Base-by-base conservation (phyloP, 2,797 vertebrate species). In the Triplophysa yarkandensis region DNA sequence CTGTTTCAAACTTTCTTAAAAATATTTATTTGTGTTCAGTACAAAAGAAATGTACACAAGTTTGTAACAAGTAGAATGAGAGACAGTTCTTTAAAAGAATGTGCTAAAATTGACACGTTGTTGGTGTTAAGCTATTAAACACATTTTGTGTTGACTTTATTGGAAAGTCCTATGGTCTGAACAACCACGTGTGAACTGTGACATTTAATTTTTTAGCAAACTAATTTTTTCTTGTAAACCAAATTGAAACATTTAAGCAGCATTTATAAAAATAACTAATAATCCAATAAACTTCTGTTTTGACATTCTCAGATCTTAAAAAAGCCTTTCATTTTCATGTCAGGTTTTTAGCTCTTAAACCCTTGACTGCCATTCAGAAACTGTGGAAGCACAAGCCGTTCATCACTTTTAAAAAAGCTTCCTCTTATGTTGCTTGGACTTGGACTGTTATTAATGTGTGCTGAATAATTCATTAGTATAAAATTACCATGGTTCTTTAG, bases 401-500 rank as follows among this genome's bases (percentile, higher is more conserved):
- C 89, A 89, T 91, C 90, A 88, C 85, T 91, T 88, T 87, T 89
- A 85, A 88, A 92, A 90, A 89, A 90, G 88, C 86, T 79, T 79
- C 80, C 78, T 74, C 86, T 86, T 83, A 85, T 86, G 87, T 86
- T 85, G 86, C 81, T 79, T 80, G 79, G 58, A 86, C 89, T 87
- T 85, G 84, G 83, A 87, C 87, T 82, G 88, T 92, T 93, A 93
- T 92, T 92, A 93, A 93, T 93, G 91, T 92, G 88, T 60, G 17
- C 85, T 93, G 91, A 93, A 93, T 93, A 87, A 93, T 93, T 93
- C 83, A 93, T 87, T 86, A 87, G 89, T 87, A 88, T 91, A 92
- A 93, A 92, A 93, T 92, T 92, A 93, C 89, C 90, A 91, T 91
- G 89, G 86, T 90, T n/a, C 89, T 91, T 91, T 89, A 90, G 89